Conservation (phyloP, 2,888 invertebrate genomes). For the Meandrusa payeni region DNA sequence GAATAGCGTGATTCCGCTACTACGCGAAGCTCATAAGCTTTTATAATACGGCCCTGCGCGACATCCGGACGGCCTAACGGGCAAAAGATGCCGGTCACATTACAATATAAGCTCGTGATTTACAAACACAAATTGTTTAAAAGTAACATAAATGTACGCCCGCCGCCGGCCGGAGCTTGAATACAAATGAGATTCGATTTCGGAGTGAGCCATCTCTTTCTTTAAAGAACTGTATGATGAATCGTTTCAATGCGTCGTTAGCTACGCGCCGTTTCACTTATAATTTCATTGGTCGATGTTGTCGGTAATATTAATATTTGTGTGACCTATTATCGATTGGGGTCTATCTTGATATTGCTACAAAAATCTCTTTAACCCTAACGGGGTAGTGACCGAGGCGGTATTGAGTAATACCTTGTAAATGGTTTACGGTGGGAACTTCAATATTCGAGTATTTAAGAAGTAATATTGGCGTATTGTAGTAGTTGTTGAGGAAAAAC, state of each 20-base stretch:
- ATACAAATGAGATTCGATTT: slow-evolving; percentile 74
- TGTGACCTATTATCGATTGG: slow-evolving; percentile 66
- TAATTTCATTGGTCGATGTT: slow-evolving; percentile 70
- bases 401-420: no score
- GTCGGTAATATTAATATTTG: slow-evolving; percentile 75
- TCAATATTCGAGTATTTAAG: no score
- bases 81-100: slow-evolving; percentile 36
- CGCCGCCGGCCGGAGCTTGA: slow-evolving; percentile 45
- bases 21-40: slow-evolving; percentile 41
- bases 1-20: slow-evolving; percentile 28
- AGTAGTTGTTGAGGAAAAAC: no score
- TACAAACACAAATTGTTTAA: slow-evolving; percentile 70
- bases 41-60: slow-evolving; percentile 55
- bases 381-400: no score
- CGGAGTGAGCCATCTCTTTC: slow-evolving; percentile 64
- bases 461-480: no score
- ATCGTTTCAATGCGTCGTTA: slow-evolving; percentile 71
- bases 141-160: slow-evolving; percentile 65
- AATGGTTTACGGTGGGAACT: no score
- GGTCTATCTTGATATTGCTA: slow-evolving; percentile 65
- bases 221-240: slow-evolving; percentile 65
- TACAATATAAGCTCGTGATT: slow-evolving; percentile 63
- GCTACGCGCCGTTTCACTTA: slow-evolving; percentile 60
- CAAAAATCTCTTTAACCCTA: no score
- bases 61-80: slow-evolving; percentile 62